These are phyloP conservation scores for Lasiurus borealis DNA, from an alignment of 2,113 vertebrate genomes.

Conservation along the genomic window DNA sequence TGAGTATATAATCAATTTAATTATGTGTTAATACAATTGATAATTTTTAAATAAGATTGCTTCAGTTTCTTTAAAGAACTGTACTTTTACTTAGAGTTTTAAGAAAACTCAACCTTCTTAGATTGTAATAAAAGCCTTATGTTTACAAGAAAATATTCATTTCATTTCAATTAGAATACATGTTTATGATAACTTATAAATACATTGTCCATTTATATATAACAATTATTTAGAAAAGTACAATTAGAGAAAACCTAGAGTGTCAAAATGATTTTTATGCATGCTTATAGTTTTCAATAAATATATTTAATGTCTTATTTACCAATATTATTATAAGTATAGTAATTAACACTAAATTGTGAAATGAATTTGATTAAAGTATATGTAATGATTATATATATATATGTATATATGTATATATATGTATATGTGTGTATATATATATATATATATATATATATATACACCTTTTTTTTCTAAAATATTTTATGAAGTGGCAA, in stretches of 20 bases:
- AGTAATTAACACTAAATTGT: conserved; percentile 18
- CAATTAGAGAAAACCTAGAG: not conserved
- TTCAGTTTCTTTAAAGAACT: not conserved
- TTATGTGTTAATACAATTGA: not conserved
- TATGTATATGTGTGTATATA: not conserved
- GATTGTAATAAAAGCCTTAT: not conserved
- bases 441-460: not conserved
- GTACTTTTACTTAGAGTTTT: not conserved
- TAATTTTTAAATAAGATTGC: not conserved
- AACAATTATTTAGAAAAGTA: not conserved
- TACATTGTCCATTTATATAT: not conserved
- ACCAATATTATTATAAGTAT: not conserved
- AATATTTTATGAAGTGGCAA: not conserved
- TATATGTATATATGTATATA: not conserved
- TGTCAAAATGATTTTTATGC: conserved; percentile 21
- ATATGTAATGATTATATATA: not conserved
- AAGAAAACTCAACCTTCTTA: not conserved
- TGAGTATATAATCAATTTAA: not conserved
- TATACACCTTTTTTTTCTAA: not conserved
- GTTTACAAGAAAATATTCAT: not conserved
- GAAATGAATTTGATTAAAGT: conserved; percentile 23
- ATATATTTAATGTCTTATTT: conserved; percentile 29
- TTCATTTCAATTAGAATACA: not conserved
- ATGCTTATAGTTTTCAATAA: conserved; percentile 27
- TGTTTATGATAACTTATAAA: not conserved